Percentiles rank a stretch among this genome's conserved stretches.
Evolutionary conservation across 1,140 invertebrate genomes (phyloP).

Genomic region (Asobara japonica): DNA sequence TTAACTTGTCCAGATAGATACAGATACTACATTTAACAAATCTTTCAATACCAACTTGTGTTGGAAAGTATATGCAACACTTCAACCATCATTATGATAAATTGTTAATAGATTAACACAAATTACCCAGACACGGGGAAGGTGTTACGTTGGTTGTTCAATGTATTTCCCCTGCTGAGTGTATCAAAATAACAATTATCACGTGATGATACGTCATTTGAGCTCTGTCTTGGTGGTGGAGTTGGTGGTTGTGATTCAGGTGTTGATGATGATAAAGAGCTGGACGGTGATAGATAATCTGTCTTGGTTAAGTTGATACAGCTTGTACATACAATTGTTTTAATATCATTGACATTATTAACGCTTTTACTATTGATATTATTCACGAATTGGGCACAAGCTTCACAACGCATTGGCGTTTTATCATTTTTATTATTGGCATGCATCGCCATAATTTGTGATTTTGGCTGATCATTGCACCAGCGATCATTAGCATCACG

Average conservation of each 20-base stretch:
- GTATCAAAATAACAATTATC: neutral
- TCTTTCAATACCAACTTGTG: no score
- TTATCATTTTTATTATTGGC: constrained; percentile 31
- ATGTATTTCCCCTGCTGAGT: neutral
- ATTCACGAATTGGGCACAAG: constrained; percentile 32
- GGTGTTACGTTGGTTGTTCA: neutral
- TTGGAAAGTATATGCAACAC: no score
- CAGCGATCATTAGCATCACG: constrained; percentile 25
- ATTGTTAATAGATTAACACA: neutral
- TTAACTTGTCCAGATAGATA: no score
- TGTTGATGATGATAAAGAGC: constrained; percentile 38
- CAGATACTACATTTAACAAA: no score
- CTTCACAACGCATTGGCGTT: constrained; percentile 32
- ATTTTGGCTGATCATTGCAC: constrained; percentile 32
- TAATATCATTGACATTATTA: neutral
- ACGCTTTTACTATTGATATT: neutral
- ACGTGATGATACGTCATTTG: neutral
- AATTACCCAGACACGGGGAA: constrained; percentile 17
- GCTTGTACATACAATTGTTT: neutral
- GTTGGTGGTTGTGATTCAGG: constrained; percentile 55
- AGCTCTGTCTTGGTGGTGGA: constrained; percentile 49
- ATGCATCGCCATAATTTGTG: constrained; percentile 37
- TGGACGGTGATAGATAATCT: neutral
- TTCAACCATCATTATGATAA: neutral
- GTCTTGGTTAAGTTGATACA: neutral